A percentile compares a stretch with the other conserved stretches of the same genome.
phyloP scores from a whole-genome alignment of 2,888 invertebrate species.

The Vesta saturnalis region DNA sequence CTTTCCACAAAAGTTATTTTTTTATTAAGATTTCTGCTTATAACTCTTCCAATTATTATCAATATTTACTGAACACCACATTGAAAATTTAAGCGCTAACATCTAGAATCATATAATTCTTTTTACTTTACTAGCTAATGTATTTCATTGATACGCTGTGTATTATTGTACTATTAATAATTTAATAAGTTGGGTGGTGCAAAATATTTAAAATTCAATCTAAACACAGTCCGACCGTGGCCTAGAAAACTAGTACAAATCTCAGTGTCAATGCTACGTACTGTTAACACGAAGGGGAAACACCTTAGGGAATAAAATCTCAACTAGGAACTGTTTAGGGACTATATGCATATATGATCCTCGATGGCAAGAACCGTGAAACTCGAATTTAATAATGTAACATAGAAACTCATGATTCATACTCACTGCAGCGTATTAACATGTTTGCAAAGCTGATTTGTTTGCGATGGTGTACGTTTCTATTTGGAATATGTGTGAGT shows the following conservation, averaged over 20 bases:
- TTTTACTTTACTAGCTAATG: too few species aligned
- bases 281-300: conserved; percentile 37
- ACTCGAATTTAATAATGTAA: conserved; percentile 55
- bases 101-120: too few species aligned
- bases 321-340: conserved; percentile 31
- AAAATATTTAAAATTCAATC: too few species aligned
- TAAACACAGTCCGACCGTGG: conserved; percentile 16
- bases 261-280: conserved; percentile 30
- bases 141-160: too few species aligned
- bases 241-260: conserved; percentile 31
- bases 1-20: too few species aligned
- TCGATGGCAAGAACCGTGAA: conserved; percentile 49
- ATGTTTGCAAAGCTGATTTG: conserved; percentile 55
- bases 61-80: too few species aligned
- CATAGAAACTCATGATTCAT: conserved; percentile 52
- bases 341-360: conserved; percentile 54
- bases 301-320: conserved; percentile 31
- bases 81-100: too few species aligned
- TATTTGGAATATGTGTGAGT: conserved; percentile 37
- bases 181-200: too few species aligned
- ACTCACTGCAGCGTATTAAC: conserved; percentile 49
- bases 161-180: too few species aligned
- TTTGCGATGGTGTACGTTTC: conserved; percentile 47
- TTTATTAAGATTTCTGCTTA: too few species aligned
- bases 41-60: too few species aligned